phyloP scores from a whole-genome alignment of 2,888 invertebrate genomes.

The Carpatolechia fugitivella region DNA sequence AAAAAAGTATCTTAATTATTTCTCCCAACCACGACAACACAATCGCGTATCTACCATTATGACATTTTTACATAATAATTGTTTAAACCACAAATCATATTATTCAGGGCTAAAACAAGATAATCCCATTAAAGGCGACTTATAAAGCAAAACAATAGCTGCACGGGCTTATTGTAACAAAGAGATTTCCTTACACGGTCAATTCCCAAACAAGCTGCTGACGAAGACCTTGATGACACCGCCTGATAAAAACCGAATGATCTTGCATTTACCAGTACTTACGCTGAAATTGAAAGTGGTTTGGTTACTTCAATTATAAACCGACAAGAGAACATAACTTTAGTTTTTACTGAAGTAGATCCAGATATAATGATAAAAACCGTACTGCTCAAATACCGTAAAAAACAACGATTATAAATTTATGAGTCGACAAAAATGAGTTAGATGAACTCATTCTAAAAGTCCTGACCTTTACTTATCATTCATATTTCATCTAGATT shows the following conservation, averaged over 20 bases:
- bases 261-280: background rate
- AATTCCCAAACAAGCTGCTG: slow-evolving; percentile 10
- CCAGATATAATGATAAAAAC: no score
- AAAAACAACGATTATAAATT: no score
- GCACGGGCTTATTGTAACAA: slow-evolving; percentile 5
- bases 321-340: no score
- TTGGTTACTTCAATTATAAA: background rate
- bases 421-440: no score
- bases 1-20: no score
- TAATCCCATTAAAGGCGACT: slow-evolving; percentile 1
- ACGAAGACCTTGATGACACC: slow-evolving; percentile 13
- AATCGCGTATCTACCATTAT: background rate
- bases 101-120: background rate
- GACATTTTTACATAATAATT: no score
- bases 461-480: no score
- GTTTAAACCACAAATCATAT: background rate
- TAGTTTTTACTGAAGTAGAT: no score
- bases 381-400: no score
- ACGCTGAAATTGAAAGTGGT: slow-evolving; percentile 8
- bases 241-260: slow-evolving; percentile 4
- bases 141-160: slow-evolving; percentile 10
- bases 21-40: no score
- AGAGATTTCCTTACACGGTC: slow-evolving; percentile 3
- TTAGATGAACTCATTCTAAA: no score
- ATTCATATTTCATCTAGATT: no score